Conservation (phyloP, 1,140 invertebrate genomes). For the Dermatophagoides farinae region DNA sequence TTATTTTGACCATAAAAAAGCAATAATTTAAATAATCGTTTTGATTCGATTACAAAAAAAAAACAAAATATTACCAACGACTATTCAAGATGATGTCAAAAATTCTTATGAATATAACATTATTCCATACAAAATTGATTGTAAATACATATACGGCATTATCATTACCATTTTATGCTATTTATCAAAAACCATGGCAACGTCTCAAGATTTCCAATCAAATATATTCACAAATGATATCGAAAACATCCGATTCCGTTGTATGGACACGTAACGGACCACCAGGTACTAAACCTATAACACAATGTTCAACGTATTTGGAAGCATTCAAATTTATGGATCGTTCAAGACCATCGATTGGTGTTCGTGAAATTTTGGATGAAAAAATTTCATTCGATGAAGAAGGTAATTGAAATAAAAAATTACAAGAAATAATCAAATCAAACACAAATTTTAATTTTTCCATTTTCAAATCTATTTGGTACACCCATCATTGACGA, state of each 20-base stretch:
- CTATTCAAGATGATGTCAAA: neutral
- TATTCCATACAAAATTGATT: constrained; percentile 6
- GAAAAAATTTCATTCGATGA: constrained; percentile 3
- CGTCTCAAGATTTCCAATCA: constrained; percentile 23
- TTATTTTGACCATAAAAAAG: too few relatives aligned
- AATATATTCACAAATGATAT: neutral
- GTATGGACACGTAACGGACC: constrained; percentile 2
- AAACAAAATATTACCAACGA: neutral
- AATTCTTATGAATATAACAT: constrained; percentile 4
- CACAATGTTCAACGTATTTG: neutral
- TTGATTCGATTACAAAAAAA: neutral
- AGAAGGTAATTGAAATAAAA: neutral
- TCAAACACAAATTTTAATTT: neutral
- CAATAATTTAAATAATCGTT: too few relatives aligned
- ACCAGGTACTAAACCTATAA: neutral
- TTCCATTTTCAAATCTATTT: neutral
- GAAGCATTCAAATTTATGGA: neutral
- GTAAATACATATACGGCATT: constrained; percentile 9
- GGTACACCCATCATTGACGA: neutral
- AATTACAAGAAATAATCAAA: neutral
- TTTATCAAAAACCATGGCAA: constrained; percentile 61
- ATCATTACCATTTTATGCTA: constrained; percentile 66
- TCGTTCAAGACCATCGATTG: neutral
- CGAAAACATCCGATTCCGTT: neutral
- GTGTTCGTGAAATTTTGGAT: neutral